A percentile compares a stretch with the other conserved stretches of the same genome.
Evolutionary conservation across 1,140 invertebrate species (phyloP).

Genomic region (Lepidurus arcticus): DNA sequence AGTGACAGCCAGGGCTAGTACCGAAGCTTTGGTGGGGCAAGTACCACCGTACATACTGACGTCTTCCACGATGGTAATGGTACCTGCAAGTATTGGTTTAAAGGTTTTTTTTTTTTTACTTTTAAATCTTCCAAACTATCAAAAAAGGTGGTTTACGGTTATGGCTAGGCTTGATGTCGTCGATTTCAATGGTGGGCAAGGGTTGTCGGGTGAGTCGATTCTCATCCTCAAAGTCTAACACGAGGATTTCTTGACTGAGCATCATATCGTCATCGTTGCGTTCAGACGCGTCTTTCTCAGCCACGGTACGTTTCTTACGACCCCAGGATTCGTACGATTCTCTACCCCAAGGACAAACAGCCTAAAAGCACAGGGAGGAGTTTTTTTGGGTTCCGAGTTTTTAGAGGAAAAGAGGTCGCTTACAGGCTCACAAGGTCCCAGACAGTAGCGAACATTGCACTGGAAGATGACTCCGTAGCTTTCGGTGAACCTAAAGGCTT

Average conservation of each 20-base stretch:
- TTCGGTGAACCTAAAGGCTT: constrained; percentile 91
- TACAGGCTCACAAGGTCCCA: constrained; percentile 88
- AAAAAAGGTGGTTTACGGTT: not conserved
- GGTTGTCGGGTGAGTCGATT: constrained; percentile 45
- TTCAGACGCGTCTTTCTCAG: constrained; percentile 46
- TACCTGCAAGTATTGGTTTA: too few species aligned
- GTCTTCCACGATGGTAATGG: constrained; percentile 29
- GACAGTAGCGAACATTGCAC: constrained; percentile 92
- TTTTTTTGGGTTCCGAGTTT: too few species aligned
- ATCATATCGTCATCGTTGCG: constrained; percentile 73
- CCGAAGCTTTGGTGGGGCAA: constrained; percentile 82
- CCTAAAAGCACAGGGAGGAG: constrained; percentile 48
- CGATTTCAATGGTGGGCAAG: constrained; percentile 4
- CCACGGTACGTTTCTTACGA: constrained; percentile 64
- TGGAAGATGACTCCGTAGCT: constrained; percentile 96
- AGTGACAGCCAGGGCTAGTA: constrained; percentile 77
- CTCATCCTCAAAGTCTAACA: constrained; percentile 83
- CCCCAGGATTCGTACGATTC: constrained; percentile 85
- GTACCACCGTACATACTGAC: constrained; percentile 44
- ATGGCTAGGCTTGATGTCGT: not conserved
- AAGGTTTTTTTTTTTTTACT: too few species aligned
- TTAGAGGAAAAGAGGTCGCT: constrained; percentile 37
- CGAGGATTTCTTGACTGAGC: constrained; percentile 85
- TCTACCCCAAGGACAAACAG: constrained; percentile 78
- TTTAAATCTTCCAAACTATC: too few species aligned